phyloP scores from a whole-genome alignment of 2,797 vertebrate genomes.

The Aldrovandia affinis region DNA sequence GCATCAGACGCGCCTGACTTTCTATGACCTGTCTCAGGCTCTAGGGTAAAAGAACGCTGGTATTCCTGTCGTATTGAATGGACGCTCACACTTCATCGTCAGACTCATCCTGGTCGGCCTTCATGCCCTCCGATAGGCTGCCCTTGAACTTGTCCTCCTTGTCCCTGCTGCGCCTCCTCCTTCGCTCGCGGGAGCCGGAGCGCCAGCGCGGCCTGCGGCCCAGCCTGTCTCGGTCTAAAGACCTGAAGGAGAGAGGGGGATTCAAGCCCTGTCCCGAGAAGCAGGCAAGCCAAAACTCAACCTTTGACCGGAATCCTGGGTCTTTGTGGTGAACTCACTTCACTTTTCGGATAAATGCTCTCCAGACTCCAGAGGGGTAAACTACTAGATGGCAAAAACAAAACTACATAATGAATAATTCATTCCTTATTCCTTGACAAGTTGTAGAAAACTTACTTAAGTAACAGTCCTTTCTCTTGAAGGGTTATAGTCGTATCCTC shows the following conservation, averaged over 20 bases:
- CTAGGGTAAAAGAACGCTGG: background rate
- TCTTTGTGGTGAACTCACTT: background rate
- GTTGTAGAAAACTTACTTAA: background rate
- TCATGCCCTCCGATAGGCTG: constrained; percentile 98
- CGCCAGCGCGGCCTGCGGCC: constrained; percentile 84
- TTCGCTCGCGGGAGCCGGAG: constrained; percentile 86
- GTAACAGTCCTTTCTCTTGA: background rate
- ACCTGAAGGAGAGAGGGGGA: constrained; percentile 53
- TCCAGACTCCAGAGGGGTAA: background rate
- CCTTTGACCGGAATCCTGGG: background rate
- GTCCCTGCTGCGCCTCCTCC: constrained; percentile 86
- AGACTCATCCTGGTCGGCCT: constrained; percentile 90
- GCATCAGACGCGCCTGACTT: too few relatives aligned
- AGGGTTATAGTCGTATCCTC: background rate
- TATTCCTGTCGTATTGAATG: background rate
- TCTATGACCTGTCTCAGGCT: too few relatives aligned
- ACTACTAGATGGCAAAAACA: background rate
- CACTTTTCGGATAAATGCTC: background rate
- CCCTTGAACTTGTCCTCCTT: constrained; percentile 98
- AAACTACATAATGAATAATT: background rate
- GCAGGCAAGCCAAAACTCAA: background rate
- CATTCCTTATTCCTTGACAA: background rate
- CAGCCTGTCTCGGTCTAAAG: constrained; percentile 82
- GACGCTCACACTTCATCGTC: constrained; percentile 88
- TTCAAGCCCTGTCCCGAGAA: background rate